phyloP scores from a whole-genome alignment of 1,140 invertebrate genomes.

The Eufriesea mexicana region DNA sequence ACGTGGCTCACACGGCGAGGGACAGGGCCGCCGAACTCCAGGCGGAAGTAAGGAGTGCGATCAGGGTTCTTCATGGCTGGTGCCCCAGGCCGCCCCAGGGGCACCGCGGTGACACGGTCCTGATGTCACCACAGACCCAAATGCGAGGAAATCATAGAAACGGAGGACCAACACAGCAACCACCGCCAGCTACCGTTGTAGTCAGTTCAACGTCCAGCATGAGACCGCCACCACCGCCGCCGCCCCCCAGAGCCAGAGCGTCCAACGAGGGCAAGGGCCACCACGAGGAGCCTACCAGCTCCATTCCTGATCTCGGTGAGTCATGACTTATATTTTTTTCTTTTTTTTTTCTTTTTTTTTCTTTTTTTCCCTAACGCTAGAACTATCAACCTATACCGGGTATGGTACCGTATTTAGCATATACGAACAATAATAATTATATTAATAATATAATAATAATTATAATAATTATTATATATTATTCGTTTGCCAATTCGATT shows the following conservation, averaged over 20 bases:
- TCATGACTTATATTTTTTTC: slow-evolving; percentile 26
- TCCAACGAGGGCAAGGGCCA: slow-evolving; percentile 79
- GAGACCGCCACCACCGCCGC: slow-evolving; percentile 83
- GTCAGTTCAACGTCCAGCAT: slow-evolving; percentile 81
- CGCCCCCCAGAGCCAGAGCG: slow-evolving; percentile 81
- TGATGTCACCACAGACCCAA: slow-evolving; percentile 80
- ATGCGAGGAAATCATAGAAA: slow-evolving; percentile 67
- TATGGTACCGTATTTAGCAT: too few species aligned
- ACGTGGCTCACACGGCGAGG: slow-evolving; percentile 80
- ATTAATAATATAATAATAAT: too few species aligned
- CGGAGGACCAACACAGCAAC: slow-evolving; percentile 56
- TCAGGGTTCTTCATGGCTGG: slow-evolving; percentile 81
- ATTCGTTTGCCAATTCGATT: too few species aligned
- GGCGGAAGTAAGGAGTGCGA: slow-evolving; percentile 80
- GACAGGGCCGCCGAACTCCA: slow-evolving; percentile 79
- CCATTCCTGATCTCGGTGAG: slow-evolving; percentile 92
- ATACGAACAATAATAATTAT: too few species aligned
- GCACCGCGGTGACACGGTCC: slow-evolving; percentile 76
- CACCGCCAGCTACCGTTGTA: slow-evolving; percentile 74
- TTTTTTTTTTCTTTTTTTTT: neutral
- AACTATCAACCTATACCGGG: too few species aligned
- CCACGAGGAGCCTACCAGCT: slow-evolving; percentile 91
- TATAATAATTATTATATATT: too few species aligned
- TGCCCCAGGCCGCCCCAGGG: slow-evolving; percentile 74
- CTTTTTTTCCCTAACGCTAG: too few species aligned